Base-by-base conservation (phyloP, 1,140 invertebrate genomes). In the Colletes gigas region DNA sequence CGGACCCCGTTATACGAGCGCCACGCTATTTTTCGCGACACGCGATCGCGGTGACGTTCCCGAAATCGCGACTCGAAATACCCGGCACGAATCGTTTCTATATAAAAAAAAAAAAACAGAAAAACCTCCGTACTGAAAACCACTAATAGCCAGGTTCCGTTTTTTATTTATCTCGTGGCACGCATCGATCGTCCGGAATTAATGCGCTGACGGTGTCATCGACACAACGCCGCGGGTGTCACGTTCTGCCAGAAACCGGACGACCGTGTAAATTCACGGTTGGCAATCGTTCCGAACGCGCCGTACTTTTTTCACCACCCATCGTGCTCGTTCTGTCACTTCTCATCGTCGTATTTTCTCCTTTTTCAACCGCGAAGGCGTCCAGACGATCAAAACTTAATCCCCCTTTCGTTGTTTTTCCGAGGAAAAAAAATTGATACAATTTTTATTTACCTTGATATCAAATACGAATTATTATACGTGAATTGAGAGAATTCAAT, bases 81-180 rank as follows among this genome's bases (percentile, higher is more conserved):
- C 9, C 2, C 57, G 44, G 44, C 55, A 50, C 44, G 66, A 75
- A n/a, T 60, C 55, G 66, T 60, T 14, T 17, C 50, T 15, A 62
- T n/a, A 44, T 10, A 12, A 1, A 9, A 50, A 50, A 50, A 50
- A 50, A 50, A 12, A 50, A 12, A 9, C 44, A 12, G 54, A 59
- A 79, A 52, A 55, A 19, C 54, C 30, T 4, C 67, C 30, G 17
- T 12, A 54, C 30, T 41, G 55, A 17, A 69, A 50, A 41, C 75
- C 82, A 70, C 60, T 81, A 81, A 84, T 84, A 68, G 60, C 67
- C n/a, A 59, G 12, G 59, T 44, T 68, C 55, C 65, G 62, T 63
- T 67, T 72, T 83, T 85, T 69, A 66, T 83, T 81, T 77, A 84
- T 73, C 52, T 39, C 52, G 12, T 3, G 15, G 1, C n/a, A 41